These are phyloP conservation scores for Arenaria interpres DNA, from an alignment of 2,113 vertebrate species.

Conservation along the genomic window DNA sequence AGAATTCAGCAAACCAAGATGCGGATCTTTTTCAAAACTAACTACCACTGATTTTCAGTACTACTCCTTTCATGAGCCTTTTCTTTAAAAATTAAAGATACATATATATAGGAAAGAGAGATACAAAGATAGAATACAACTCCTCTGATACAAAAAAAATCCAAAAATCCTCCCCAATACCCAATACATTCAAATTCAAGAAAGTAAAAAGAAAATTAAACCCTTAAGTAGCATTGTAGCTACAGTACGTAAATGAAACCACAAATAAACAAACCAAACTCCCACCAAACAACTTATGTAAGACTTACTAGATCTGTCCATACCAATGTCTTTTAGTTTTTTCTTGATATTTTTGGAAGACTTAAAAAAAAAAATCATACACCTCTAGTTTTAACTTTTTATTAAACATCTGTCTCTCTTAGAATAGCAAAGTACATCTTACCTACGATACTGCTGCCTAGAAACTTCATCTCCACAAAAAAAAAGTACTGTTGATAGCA, in stretches of 20 bases:
- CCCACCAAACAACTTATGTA: not conserved
- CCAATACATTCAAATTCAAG: not conserved
- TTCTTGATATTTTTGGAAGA: not conserved
- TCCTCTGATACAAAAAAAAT: accelerated
- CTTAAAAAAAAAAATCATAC: not conserved
- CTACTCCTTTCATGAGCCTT: not conserved
- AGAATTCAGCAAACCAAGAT: not conserved
- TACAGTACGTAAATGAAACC: not conserved
- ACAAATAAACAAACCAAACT: not conserved
- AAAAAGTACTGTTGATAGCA: conserved; percentile 83
- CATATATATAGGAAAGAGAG: not conserved
- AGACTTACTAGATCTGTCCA: not conserved
- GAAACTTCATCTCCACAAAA: conserved; percentile 94
- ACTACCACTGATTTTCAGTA: not conserved
- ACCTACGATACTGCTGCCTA: conserved; percentile 92
- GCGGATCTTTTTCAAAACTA: not conserved
- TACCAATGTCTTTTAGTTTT: not conserved
- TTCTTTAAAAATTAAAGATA: not conserved
- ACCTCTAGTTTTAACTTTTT: not conserved
- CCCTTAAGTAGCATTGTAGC: not conserved
- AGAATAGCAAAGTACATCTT: not conserved
- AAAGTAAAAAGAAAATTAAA: not conserved
- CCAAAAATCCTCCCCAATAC: not conserved
- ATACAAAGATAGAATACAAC: not conserved
- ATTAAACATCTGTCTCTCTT: not conserved